Percentiles rank a stretch among this genome's conserved stretches.
Conservation (phyloP, 2,888 invertebrate species). For the Eurytoma adleriae region DNA sequence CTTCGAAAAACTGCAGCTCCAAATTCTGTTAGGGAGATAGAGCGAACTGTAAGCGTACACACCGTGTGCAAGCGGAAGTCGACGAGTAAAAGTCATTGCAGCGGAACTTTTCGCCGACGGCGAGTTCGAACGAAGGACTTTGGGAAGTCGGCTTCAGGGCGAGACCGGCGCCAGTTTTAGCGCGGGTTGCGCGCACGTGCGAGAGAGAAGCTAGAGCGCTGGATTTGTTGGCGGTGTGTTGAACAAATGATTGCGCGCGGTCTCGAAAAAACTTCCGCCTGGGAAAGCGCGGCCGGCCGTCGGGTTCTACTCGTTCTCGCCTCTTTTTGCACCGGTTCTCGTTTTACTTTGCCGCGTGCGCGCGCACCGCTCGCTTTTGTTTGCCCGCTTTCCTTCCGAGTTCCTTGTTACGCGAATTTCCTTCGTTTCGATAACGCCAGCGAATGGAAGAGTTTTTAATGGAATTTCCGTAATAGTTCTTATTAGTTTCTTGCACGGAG, state of each 20-base stretch:
- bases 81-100: too few species aligned
- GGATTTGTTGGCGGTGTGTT: constrained; percentile 74
- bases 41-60: too few species aligned
- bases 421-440: background rate
- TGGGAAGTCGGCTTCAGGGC: too few species aligned
- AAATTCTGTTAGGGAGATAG: too few species aligned
- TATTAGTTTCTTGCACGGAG: too few species aligned
- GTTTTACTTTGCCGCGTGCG: background rate
- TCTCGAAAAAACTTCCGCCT: constrained; percentile 67
- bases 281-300: constrained; percentile 58
- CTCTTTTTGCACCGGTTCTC: background rate
- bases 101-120: too few species aligned
- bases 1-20: too few species aligned
- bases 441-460: too few species aligned
- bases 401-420: background rate
- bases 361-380: background rate
- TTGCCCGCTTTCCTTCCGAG: background rate
- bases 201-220: constrained; percentile 62
- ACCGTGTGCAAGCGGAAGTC: too few species aligned
- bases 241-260: constrained; percentile 72
- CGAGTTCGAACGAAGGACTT: too few species aligned
- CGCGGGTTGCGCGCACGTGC: background rate
- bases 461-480: too few species aligned
- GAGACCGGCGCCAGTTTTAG: too few species aligned
- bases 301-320: constrained; percentile 56